These are phyloP conservation scores for Dipus sagitta DNA, from an alignment of 2,797 vertebrate species.

Conservation along the genomic window DNA sequence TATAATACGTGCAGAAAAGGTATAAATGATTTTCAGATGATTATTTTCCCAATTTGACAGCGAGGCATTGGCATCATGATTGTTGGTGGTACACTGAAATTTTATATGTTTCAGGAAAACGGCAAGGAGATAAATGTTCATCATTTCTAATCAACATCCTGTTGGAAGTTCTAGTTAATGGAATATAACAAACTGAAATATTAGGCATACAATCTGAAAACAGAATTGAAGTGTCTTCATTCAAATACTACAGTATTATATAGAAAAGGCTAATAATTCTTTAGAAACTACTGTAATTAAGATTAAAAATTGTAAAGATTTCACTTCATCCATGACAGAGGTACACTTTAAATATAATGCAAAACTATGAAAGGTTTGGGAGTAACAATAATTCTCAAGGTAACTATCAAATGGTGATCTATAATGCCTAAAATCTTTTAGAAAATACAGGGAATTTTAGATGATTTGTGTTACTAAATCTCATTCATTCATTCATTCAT, in stretches of 20 bases:
- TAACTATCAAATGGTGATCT: not conserved
- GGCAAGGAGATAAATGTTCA: not conserved
- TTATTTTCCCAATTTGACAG: conserved; percentile 18
- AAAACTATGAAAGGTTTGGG: not conserved
- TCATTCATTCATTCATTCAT: not conserved
- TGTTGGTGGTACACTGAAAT: not conserved
- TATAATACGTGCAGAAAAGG: not conserved
- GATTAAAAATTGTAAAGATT: not conserved
- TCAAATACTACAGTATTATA: not conserved
- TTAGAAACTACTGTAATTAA: not conserved
- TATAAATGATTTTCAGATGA: conserved; percentile 4
- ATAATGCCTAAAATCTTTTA: not conserved
- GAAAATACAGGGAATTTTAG: not conserved
- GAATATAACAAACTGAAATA: conserved; percentile 18
- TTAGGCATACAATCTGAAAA: not conserved
- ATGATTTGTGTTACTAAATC: not conserved
- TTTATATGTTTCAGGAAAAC: not conserved
- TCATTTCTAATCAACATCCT: not conserved
- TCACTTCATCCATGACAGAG: not conserved
- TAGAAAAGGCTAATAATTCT: not conserved
- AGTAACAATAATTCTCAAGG: not conserved
- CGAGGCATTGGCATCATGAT: not conserved
- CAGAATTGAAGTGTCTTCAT: conserved; percentile 12
- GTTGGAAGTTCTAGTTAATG: not conserved
- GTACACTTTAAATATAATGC: not conserved